Evolutionary conservation across 2,113 vertebrate species (phyloP).

Genomic region (Vombatus ursinus): DNA sequence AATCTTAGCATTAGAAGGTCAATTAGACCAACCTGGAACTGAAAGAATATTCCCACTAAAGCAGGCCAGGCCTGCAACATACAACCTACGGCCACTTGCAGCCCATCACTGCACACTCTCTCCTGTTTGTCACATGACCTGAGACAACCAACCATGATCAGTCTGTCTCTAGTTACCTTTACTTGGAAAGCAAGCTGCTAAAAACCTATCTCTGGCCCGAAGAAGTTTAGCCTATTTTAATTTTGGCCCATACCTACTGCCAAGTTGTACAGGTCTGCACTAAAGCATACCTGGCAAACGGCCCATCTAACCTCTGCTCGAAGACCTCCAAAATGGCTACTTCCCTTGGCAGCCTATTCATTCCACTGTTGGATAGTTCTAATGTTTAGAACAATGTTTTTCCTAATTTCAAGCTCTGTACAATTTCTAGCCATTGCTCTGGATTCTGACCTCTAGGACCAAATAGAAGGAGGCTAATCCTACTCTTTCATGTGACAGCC

Average conservation of each 20-base stretch:
- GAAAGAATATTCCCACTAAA: background rate
- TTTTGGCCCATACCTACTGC: too few relatives aligned
- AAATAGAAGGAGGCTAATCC: background rate
- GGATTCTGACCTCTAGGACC: background rate
- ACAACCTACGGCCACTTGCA: too few relatives aligned
- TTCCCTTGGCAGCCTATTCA: background rate
- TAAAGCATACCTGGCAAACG: too few relatives aligned
- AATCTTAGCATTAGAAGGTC: background rate
- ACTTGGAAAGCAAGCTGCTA: too few relatives aligned
- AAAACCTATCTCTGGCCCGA: too few relatives aligned
- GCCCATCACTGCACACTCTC: too few relatives aligned
- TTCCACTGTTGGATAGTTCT: fast-evolving
- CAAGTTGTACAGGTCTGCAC: background rate
- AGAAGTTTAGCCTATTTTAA: too few relatives aligned
- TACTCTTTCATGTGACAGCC: background rate
- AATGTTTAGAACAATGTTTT: background rate
- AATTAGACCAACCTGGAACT: background rate
- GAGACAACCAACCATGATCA: too few relatives aligned
- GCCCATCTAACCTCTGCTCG: background rate
- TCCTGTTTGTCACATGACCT: too few relatives aligned
- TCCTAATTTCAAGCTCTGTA: background rate
- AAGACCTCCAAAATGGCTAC: background rate
- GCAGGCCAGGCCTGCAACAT: background rate
- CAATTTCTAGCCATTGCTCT: background rate
- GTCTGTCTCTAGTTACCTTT: too few relatives aligned